Evolutionary conservation across 1,140 invertebrate genomes (phyloP), one percentile per base, ranked within the genome.

Genomic region (Venturia canescens): DNA sequence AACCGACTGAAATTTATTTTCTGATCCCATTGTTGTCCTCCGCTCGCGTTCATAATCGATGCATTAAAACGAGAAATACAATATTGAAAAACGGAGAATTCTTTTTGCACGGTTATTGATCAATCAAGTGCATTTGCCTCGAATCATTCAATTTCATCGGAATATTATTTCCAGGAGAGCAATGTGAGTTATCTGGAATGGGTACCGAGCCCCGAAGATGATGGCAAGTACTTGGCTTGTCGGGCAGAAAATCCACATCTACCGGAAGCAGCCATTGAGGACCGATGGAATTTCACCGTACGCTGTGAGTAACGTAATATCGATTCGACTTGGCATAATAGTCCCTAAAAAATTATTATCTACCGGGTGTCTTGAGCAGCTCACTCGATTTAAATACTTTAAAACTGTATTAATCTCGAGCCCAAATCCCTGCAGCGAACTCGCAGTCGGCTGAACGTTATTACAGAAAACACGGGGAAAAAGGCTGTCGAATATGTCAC

Each of bases 181-280:
- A 93, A 92, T 38, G 87, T 91, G 79, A 94, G 93, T 84, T 90
- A 91, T 60, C 86, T 94, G 6, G 91, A 92, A 82, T 92, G 94
- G 86, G 89, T 89, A 48, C 93, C 93, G 5, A 92, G 87, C 34
- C 89, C 91, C 71, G 93, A 94, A 76, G 93, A 95, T 88, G 91
- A 93, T 72, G 93, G 94, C 23, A 94, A 95, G 82, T 92, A 93
- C 79, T 89, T 95, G 53, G 93, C 93, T 69, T 96, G 95, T 86
- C 92, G 94, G n/a, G 94, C 94, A 18, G 93, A 94, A 83, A 96
- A 96, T 89, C 93, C 93, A 71, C 90, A 92, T 66, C 93, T 96
- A 77, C 93, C 93, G n/a, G 92, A 92, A 81, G 93, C 94, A 80
- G 92, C 93, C 77, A 92, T 95, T 83, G 94, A 95, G 84, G 94